Evolutionary conservation across 2,888 invertebrate genomes (phyloP).

Genomic region (Cerastis leucographa): DNA sequence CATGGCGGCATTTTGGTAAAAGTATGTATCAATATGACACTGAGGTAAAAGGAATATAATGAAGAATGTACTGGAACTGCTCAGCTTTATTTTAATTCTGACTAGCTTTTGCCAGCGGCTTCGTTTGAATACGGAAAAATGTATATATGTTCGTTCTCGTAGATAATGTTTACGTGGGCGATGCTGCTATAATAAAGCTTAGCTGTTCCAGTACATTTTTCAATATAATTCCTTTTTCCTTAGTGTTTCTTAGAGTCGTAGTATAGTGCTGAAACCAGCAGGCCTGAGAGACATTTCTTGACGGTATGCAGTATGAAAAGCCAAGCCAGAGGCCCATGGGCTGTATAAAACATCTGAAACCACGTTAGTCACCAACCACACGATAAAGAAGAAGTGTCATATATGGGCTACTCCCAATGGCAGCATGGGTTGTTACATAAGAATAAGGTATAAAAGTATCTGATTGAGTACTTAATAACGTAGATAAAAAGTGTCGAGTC

Average conservation of each 20-base stretch:
- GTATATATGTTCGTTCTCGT: neutral
- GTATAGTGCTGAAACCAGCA: too few relatives aligned
- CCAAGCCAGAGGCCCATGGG: too few relatives aligned
- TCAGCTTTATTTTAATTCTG: neutral
- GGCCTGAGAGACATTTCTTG: too few relatives aligned
- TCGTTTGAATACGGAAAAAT: neutral
- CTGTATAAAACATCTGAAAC: too few relatives aligned
- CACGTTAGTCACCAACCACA: too few relatives aligned
- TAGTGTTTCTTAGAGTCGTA: neutral
- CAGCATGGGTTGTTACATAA: neutral
- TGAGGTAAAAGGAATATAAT: neutral
- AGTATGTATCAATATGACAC: slow-evolving; percentile 23
- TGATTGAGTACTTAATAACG: slow-evolving; percentile 1
- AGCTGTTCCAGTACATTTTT: neutral
- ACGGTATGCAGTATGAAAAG: too few relatives aligned
- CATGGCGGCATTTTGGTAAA: slow-evolving; percentile 19
- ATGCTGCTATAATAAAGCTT: neutral
- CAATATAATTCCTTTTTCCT: neutral
- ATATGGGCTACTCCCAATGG: too few relatives aligned
- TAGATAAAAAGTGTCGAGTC: slow-evolving; percentile 15
- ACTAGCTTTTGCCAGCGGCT: neutral
- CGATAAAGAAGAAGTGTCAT: neutral
- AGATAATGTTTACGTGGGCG: neutral
- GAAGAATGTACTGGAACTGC: neutral
- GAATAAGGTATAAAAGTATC: slow-evolving; percentile 6